These are phyloP conservation scores for Limnephilus marmoratus DNA, from an alignment of 2,888 invertebrate genomes.

Conservation along the genomic window DNA sequence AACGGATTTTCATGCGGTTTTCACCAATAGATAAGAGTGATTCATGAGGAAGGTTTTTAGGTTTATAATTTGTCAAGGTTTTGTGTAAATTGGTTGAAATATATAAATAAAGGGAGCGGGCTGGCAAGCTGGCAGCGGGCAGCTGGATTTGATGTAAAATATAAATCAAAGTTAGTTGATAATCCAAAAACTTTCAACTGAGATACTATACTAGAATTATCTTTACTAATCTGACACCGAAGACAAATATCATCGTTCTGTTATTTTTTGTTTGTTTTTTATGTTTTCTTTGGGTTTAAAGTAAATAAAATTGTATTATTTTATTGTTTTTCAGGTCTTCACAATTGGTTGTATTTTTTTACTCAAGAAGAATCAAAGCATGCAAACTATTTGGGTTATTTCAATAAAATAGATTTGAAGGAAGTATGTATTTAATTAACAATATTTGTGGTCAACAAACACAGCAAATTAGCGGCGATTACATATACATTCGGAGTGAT, in stretches of 20 bases:
- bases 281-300: no score
- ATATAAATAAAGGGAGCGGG: no score
- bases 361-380: slow-evolving; percentile 84
- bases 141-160: neutral
- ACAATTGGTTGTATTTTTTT: slow-evolving; percentile 93
- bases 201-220: neutral
- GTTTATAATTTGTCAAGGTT: no score
- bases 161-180: neutral
- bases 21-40: no score
- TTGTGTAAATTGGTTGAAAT: no score
- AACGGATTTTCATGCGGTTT: no score
- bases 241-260: neutral
- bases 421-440: slow-evolving; percentile 77
- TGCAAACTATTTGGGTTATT: slow-evolving; percentile 87
- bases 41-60: no score
- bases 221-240: neutral
- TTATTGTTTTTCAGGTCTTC: slow-evolving; percentile 81
- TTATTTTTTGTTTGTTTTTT: neutral
- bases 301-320: neutral
- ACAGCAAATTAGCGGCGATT: no score
- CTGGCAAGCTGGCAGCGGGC: no score
- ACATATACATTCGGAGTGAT: no score
- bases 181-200: neutral
- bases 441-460: neutral
- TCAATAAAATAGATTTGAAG: slow-evolving; percentile 83